These are phyloP conservation scores for Otus scops DNA, from an alignment of 2,797 vertebrate species.

Conservation along the genomic window DNA sequence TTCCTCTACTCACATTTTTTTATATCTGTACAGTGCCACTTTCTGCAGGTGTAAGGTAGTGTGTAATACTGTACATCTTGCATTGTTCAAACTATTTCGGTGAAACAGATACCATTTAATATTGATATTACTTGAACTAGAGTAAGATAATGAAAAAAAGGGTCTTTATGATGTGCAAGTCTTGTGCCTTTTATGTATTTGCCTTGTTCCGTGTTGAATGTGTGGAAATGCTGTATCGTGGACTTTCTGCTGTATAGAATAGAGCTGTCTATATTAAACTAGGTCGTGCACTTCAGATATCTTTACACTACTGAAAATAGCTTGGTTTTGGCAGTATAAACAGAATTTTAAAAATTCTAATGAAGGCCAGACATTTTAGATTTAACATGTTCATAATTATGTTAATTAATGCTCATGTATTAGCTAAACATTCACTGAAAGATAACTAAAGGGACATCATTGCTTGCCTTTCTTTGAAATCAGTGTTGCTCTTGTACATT, in stretches of 20 bases:
- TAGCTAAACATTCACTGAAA: conserved; percentile 69
- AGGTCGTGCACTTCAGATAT: conserved; percentile 84
- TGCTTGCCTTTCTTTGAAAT: conserved; percentile 88
- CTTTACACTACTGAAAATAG: conserved; percentile 90
- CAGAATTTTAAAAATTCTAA: conserved; percentile 77
- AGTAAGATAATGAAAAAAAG: conserved; percentile 79
- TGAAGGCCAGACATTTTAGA: conserved; percentile 77
- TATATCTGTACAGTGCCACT: conserved; percentile 84
- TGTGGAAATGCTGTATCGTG: conserved; percentile 87
- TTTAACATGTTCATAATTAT: conserved; percentile 75
- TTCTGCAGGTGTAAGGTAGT: conserved; percentile 79
- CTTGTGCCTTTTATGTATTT: conserved; percentile 92
- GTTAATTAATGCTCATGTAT: conserved; percentile 80
- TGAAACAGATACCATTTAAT: conserved; percentile 79
- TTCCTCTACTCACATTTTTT: conserved; percentile 79
- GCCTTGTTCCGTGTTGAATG: conserved; percentile 93
- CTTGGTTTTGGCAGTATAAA: conserved; percentile 83
- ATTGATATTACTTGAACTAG: conserved; percentile 84
- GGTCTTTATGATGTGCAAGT: conserved; percentile 88
- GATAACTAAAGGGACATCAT: conserved; percentile 81
- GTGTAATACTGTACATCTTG: conserved; percentile 77
- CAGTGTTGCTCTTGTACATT: conserved; percentile 87
- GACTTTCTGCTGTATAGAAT: conserved; percentile 83
- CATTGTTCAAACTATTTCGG: conserved; percentile 74
- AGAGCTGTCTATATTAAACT: conserved; percentile 85